Evolutionary conservation across 2,888 invertebrate species (phyloP).

Genomic region (Papilio protenor): DNA sequence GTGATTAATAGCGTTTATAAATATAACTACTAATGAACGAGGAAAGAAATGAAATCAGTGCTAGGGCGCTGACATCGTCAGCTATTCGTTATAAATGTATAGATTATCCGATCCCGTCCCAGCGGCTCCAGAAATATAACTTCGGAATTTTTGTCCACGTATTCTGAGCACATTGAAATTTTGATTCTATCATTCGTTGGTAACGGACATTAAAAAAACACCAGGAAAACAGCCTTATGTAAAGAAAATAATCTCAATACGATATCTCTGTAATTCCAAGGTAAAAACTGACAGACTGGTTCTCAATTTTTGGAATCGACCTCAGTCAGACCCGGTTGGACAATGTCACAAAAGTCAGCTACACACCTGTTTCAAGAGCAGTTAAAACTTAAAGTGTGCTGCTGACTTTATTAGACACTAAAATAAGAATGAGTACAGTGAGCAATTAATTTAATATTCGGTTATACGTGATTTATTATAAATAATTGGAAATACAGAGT

Average conservation of each 20-base stretch:
- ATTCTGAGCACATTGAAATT: too few species aligned
- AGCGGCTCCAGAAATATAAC: neutral
- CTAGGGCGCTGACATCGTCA: neutral
- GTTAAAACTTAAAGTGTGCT: neutral
- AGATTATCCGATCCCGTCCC: neutral
- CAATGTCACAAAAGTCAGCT: neutral
- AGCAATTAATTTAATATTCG: neutral
- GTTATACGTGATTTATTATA: neutral
- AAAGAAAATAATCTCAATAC: neutral
- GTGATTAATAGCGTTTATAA: neutral
- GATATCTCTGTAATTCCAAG: too few species aligned
- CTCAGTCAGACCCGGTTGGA: neutral
- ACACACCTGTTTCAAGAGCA: neutral
- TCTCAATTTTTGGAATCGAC: neutral
- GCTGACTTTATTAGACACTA: neutral
- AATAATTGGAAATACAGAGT: constrained; percentile 6
- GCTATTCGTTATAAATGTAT: constrained; percentile 2
- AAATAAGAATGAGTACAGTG: neutral
- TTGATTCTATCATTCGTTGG: too few species aligned
- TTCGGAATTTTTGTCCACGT: neutral
- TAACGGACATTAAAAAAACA: too few species aligned
- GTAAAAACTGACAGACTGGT: neutral
- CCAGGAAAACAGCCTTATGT: too few species aligned
- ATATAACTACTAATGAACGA: neutral
- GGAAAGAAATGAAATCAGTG: neutral